phyloP scores from a whole-genome alignment of 2,888 invertebrate species.

The Adineta ricciae region DNA sequence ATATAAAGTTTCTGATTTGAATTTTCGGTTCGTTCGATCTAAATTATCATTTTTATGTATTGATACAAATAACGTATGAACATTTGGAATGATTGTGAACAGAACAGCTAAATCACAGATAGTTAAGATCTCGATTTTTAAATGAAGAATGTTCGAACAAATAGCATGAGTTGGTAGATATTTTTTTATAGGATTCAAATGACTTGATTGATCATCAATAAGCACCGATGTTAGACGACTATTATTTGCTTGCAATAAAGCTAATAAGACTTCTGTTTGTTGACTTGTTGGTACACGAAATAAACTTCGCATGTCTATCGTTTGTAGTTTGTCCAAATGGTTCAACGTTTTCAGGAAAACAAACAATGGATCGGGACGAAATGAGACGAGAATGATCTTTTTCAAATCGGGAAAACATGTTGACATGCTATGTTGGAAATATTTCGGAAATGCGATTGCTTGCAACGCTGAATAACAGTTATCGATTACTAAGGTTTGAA shows the following conservation, averaged over 20 bases:
- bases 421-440: not conserved
- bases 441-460: not conserved
- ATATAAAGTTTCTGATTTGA: not conserved
- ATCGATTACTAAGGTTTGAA: not conserved
- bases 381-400: not conserved
- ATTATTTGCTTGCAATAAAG: not conserved
- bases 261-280: not conserved
- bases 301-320: not conserved
- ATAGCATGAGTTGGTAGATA: not conserved
- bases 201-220: not conserved
- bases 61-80: not conserved
- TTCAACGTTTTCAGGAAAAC: not conserved
- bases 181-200: not conserved
- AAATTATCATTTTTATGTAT: not conserved
- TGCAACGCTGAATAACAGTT: constrained; percentile 1
- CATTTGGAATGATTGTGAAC: not conserved
- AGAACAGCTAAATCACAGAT: not conserved
- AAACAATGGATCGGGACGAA: not conserved
- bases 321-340: not conserved
- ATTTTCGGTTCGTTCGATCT: not conserved
- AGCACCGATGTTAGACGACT: not conserved
- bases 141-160: not conserved
- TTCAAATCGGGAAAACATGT: not conserved
- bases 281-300: not conserved
- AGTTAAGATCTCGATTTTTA: not conserved